These are phyloP conservation scores for Lycophotia porphyrea DNA, from an alignment of 2,888 invertebrate species.

Conservation along the genomic window DNA sequence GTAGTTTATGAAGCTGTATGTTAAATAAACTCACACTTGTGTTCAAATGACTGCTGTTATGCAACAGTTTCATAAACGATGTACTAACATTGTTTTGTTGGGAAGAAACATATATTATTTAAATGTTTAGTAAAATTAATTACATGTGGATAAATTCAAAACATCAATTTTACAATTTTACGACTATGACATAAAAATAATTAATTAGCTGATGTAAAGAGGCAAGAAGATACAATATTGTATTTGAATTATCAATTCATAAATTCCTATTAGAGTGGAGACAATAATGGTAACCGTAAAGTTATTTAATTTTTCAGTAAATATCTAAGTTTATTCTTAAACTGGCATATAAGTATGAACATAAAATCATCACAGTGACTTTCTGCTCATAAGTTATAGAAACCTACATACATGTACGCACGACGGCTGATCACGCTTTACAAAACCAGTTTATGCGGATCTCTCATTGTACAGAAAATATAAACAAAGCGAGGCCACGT, in stretches of 20 bases:
- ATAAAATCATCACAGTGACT: background rate
- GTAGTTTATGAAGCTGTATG: background rate
- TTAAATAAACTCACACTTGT: background rate
- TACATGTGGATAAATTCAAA: background rate
- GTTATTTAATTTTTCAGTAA: constrained; percentile 2
- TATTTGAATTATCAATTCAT: constrained; percentile 11
- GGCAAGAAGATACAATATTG: constrained; percentile 5
- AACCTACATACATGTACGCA: constrained; percentile 1
- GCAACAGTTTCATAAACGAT: background rate
- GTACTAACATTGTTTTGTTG: background rate
- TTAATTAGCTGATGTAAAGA: background rate
- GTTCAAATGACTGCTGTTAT: background rate
- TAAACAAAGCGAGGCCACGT: too few relatives aligned
- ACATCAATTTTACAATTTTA: background rate
- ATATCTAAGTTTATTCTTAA: background rate
- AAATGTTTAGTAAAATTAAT: background rate
- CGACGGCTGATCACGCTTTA: too few relatives aligned
- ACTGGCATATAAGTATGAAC: background rate
- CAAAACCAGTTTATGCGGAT: too few relatives aligned
- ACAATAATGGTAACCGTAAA: constrained; percentile 48
- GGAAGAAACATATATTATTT: background rate
- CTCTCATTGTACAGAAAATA: too few relatives aligned
- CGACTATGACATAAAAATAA: background rate
- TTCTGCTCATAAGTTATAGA: background rate
- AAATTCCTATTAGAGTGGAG: constrained; percentile 45